Conservation (phyloP, 2,888 invertebrate species). For the Opisthograptis luteolata region DNA sequence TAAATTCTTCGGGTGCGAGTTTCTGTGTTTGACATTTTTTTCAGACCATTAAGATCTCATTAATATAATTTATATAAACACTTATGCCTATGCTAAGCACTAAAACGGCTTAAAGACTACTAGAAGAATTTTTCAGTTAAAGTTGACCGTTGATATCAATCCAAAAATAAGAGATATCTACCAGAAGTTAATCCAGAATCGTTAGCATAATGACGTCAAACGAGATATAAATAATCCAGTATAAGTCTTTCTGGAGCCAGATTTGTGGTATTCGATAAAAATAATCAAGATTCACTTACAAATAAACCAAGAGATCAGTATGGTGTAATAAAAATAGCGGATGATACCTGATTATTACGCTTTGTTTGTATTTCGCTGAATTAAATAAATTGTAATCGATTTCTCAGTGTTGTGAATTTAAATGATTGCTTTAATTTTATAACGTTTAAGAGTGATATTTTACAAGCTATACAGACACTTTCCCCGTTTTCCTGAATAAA, state of each 20-base stretch:
- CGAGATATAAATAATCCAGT: constrained; percentile 8
- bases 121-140: too few relatives aligned
- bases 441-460: too few relatives aligned
- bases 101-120: too few relatives aligned
- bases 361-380: neutral
- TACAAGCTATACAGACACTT: too few relatives aligned
- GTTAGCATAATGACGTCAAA: constrained; percentile 13
- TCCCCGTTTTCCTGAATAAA: too few relatives aligned
- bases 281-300: constrained; percentile 11
- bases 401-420: neutral
- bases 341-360: neutral
- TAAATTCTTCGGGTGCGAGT: too few relatives aligned
- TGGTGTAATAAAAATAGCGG: constrained; percentile 4
- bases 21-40: too few relatives aligned
- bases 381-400: neutral
- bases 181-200: neutral
- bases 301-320: constrained; percentile 2
- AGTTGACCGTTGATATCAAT: neutral
- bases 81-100: too few relatives aligned
- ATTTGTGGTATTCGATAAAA: constrained; percentile 10
- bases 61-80: too few relatives aligned
- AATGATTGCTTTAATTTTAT: neutral
- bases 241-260: constrained; percentile 10
- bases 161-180: neutral
- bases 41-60: too few relatives aligned